Evolutionary conservation across 2,888 invertebrate genomes (phyloP), one percentile per base, ranked within the genome.

Genomic region (Fabriciana adippe): DNA sequence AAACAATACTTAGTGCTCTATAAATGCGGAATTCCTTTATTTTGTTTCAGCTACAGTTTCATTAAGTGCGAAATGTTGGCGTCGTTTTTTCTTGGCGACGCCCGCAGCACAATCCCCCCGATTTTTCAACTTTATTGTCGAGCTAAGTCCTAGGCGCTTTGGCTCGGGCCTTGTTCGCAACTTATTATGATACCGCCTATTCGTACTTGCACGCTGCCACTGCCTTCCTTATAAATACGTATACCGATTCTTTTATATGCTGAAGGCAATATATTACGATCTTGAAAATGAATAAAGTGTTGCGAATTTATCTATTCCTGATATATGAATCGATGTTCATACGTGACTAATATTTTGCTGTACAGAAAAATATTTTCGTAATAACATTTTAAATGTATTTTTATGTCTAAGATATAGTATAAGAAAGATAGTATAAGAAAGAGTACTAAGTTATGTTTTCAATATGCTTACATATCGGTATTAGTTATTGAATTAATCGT

Each of bases 31-130:
- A 81, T 82, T 88, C 86, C 83, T 89, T 88, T 89, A 89, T 90
- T 89, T 88, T 87, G 84, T 89, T 90, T 86, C 85, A 78, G 86
- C 84, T 82, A 89, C 90, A 88, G 90, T 90, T 92, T 91, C 90
- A 91, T 91, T 92, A 91, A 88, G 90, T 91, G 90, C 89, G 87
- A 90, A 87, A 87, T 88, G 90, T 86, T 79, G 79, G 85, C 82
- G 84, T 86, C 85, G 86, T 88, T 89, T 90, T 88, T 88, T 85
- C 81, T 81, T 79, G 80, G 84, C 86, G 84, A 81, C 84, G 85
- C 86, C 84, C 83, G 85, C 81, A 81, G 84, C 86, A 87, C 85
- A 87, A 88, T 86, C 87, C 87, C 80, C 81, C 78, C 90, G 86
- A 90, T 90, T 90, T 89, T 89, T 90, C 88, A 90, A 89, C 86